These are phyloP conservation scores for Leucoraja erinaceus DNA, from an alignment of 2,113 vertebrate species.

Conservation along the genomic window DNA sequence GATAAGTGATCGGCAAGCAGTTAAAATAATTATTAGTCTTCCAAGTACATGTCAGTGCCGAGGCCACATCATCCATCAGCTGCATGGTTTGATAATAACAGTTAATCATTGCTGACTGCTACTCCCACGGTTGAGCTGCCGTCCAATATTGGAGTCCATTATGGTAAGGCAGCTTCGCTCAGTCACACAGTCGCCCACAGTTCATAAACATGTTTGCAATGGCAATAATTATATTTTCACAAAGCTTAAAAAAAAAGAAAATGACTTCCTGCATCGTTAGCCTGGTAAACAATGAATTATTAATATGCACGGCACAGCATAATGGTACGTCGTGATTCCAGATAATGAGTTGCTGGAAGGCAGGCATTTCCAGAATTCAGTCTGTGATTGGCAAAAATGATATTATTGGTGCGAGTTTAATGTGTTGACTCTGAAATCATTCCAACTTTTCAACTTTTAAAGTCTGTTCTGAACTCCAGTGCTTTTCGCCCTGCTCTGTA, in stretches of 20 bases:
- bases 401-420: slow-evolving; percentile 1
- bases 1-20: not conserved
- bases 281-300: not conserved
- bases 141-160: not conserved
- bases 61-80: not conserved
- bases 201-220: not conserved
- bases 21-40: slow-evolving; percentile 10
- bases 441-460: slow-evolving; percentile 23
- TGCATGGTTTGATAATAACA: not conserved
- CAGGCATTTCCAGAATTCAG: slow-evolving; percentile 18
- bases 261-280: not conserved
- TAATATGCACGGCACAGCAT: not conserved
- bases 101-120: not conserved
- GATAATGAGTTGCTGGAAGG: not conserved
- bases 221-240: slow-evolving; percentile 4
- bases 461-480: not conserved
- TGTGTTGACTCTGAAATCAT: slow-evolving; percentile 33
- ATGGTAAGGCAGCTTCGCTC: not conserved
- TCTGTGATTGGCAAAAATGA: not conserved
- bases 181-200: not conserved
- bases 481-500: not conserved
- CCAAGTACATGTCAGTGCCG: not conserved
- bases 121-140: not conserved
- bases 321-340: slow-evolving; percentile 4
- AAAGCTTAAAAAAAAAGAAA: not conserved